Percentiles rank a stretch among this genome's conserved stretches.
Evolutionary conservation across 2,113 vertebrate species (phyloP).

Genomic region (Megalops atlanticus): DNA sequence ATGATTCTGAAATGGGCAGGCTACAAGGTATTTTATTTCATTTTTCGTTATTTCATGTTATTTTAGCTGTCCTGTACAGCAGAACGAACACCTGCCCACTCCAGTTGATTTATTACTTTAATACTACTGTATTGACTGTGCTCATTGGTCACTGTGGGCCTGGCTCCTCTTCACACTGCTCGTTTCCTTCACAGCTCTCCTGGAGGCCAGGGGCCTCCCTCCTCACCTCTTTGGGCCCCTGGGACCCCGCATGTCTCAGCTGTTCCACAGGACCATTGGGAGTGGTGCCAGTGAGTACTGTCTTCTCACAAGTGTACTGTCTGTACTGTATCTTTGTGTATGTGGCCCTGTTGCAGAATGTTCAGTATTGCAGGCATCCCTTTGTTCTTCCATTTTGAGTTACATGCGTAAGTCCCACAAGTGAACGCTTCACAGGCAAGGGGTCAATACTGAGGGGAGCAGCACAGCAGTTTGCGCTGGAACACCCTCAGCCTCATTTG

Average conservation of each 20-base stretch:
- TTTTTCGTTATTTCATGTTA: neutral
- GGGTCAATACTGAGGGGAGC: too few species aligned
- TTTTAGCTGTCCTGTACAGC: neutral
- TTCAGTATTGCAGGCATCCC: neutral
- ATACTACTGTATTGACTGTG: neutral
- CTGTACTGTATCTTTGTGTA: constrained; percentile 10
- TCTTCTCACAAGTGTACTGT: neutral
- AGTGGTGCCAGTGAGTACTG: constrained; percentile 92
- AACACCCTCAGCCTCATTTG: too few species aligned
- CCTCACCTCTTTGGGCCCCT: constrained; percentile 98
- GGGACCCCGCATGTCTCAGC: constrained; percentile 97
- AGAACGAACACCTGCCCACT: neutral
- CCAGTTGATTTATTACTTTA: neutral
- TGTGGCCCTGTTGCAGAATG: neutral
- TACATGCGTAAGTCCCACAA: too few species aligned
- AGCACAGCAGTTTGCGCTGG: too few species aligned
- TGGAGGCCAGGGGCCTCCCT: constrained; percentile 97
- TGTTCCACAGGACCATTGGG: constrained; percentile 99
- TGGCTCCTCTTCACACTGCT: too few species aligned
- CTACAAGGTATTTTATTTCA: constrained; percentile 88
- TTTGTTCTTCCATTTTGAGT: neutral
- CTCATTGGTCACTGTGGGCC: neutral
- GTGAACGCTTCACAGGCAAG: neutral
- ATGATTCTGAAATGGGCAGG: constrained; percentile 99
- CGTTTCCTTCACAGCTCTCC: constrained; percentile 76